phyloP scores from a whole-genome alignment of 2,797 vertebrate species.

The Oryzias sinensis region DNA sequence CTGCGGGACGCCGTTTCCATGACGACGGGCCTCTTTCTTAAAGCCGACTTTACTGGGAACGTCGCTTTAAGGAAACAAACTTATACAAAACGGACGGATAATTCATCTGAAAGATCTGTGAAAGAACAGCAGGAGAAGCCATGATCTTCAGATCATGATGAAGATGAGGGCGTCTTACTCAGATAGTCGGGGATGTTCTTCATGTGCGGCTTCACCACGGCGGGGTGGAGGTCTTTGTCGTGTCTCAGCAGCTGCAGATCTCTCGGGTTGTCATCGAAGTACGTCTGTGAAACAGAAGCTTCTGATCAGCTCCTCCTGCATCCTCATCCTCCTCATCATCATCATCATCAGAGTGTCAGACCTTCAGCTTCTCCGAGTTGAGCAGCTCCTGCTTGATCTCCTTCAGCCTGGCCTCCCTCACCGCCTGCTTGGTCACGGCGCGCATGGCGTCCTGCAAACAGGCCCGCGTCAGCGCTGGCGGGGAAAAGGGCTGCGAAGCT shows the following conservation, averaged over 20 bases:
- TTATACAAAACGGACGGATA: too few relatives aligned
- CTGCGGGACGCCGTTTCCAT: too few relatives aligned
- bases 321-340: neutral
- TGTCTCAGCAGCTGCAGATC: slow-evolving; percentile 90
- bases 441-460: slow-evolving; percentile 88
- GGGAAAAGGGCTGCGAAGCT: neutral
- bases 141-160: too few relatives aligned
- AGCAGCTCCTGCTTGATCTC: slow-evolving; percentile 94
- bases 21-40: too few relatives aligned
- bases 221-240: slow-evolving; percentile 89
- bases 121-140: too few relatives aligned
- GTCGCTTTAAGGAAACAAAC: too few relatives aligned
- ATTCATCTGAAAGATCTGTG: too few relatives aligned
- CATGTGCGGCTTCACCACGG: slow-evolving; percentile 87
- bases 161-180: slow-evolving; percentile 65
- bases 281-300: slow-evolving; percentile 72
- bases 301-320: neutral
- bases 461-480: too few relatives aligned
- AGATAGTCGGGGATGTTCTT: slow-evolving; percentile 90
- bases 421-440: slow-evolving; percentile 91
- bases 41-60: too few relatives aligned
- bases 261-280: slow-evolving; percentile 93
- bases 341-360: slow-evolving; percentile 31
- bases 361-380: slow-evolving; percentile 92
- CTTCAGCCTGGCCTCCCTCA: slow-evolving; percentile 88